Evolutionary conservation across 1,140 invertebrate species (phyloP).

Genomic region (Hyphantria cunea): DNA sequence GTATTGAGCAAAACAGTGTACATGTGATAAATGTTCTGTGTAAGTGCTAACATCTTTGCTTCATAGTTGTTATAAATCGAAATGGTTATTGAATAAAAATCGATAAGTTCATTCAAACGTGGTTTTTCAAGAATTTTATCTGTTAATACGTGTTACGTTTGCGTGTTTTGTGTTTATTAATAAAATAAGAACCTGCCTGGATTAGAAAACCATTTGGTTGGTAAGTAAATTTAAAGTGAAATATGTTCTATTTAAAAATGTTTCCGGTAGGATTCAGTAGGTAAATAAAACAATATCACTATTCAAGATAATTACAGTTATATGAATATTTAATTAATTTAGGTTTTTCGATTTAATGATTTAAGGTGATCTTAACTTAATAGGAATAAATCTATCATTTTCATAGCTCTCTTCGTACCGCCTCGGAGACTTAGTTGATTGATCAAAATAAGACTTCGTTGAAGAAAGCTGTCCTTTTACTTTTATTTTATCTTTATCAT

Average conservation of each 20-base stretch:
- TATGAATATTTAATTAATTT: too few species aligned
- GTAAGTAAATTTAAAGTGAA: constrained; percentile 5
- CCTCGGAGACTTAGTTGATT: not conserved
- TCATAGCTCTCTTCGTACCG: constrained; percentile 25
- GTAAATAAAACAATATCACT: too few species aligned
- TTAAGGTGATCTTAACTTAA: constrained; percentile 14
- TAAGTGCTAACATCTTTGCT: constrained; percentile 7
- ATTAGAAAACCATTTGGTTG: not conserved
- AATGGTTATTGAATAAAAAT: not conserved
- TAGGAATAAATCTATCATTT: constrained; percentile 42
- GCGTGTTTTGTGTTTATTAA: constrained; percentile 2
- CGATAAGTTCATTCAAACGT: constrained; percentile 3
- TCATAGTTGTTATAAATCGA: constrained; percentile 23
- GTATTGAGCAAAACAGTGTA: constrained; percentile 32
- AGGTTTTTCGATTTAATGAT: too few species aligned
- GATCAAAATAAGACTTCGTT: not conserved
- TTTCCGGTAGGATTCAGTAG: too few species aligned
- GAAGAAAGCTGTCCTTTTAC: not conserved
- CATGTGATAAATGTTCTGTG: constrained; percentile 37
- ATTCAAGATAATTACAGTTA: too few species aligned
- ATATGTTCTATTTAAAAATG: too few species aligned
- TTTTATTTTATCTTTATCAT: not conserved
- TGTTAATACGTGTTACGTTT: constrained; percentile 16
- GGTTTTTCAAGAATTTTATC: not conserved
- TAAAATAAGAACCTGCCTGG: not conserved